These are phyloP conservation scores for Magallana ariakensis DNA, from an alignment of 1,140 invertebrate genomes.

Conservation along the genomic window DNA sequence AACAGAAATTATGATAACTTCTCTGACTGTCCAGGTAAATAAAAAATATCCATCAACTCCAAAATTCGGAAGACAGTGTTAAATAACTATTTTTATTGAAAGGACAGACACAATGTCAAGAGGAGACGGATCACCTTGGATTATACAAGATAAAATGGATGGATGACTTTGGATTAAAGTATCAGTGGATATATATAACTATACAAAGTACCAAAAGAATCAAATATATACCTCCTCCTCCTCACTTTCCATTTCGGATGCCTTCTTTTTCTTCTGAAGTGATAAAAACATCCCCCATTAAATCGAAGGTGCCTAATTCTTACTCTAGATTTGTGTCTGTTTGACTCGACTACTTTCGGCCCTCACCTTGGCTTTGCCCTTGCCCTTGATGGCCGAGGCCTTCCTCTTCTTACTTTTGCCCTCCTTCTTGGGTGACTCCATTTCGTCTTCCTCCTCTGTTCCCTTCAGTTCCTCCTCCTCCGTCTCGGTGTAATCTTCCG, in stretches of 20 bases:
- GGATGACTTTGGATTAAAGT: not conserved
- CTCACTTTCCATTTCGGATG: slow-evolving; percentile 28
- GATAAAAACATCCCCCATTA: slow-evolving; percentile 30
- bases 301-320: not conserved
- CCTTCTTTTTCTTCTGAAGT: slow-evolving; percentile 56
- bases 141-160: not conserved
- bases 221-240: slow-evolving; percentile 38
- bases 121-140: slow-evolving; percentile 9
- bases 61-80: not conserved
- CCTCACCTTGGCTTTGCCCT: slow-evolving; percentile 62
- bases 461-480: slow-evolving; percentile 62
- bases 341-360: not conserved
- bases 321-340: not conserved
- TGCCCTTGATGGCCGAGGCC: slow-evolving; percentile 48
- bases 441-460: slow-evolving; percentile 59
- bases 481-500: slow-evolving; percentile 59
- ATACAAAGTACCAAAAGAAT: not conserved
- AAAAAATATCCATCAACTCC: no score
- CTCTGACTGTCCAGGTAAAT: no score
- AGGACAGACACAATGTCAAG: not conserved
- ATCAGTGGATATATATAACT: not conserved
- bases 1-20: no score
- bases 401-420: slow-evolving; percentile 63
- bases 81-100: not conserved
- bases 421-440: slow-evolving; percentile 47